These are phyloP conservation scores for Physocephala rufipes DNA, from an alignment of 2,888 invertebrate genomes.

Conservation along the genomic window DNA sequence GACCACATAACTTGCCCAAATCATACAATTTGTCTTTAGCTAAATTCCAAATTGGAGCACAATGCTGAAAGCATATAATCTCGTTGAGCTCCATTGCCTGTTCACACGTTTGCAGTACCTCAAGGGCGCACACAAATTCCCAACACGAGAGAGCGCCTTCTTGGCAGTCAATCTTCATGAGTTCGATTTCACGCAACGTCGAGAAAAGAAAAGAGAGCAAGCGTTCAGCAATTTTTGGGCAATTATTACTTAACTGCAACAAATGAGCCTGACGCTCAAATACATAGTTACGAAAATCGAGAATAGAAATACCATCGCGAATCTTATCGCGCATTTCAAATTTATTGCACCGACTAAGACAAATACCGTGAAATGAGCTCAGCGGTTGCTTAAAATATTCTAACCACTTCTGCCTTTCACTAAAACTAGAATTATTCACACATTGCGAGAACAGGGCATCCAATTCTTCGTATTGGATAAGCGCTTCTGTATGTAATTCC, in stretches of 20 bases:
- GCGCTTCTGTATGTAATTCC: slow-evolving; percentile 90
- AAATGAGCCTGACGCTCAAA: slow-evolving; percentile 93
- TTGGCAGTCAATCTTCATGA: slow-evolving; percentile 81
- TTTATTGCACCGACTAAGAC: slow-evolving; percentile 69
- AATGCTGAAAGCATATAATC: slow-evolving; percentile 81
- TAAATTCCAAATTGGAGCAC: slow-evolving; percentile 87
- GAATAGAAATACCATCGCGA: slow-evolving; percentile 71
- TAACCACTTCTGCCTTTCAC: slow-evolving; percentile 88
- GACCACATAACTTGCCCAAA: slow-evolving; percentile 88
- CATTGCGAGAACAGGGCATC: slow-evolving; percentile 97
- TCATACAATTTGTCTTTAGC: slow-evolving; percentile 81
- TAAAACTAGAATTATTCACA: slow-evolving; percentile 90
- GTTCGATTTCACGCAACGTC: slow-evolving; percentile 82
- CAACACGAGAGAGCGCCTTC: slow-evolving; percentile 90
- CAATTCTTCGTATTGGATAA: slow-evolving; percentile 96
- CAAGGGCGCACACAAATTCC: slow-evolving; percentile 91
- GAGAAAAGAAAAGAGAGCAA: slow-evolving; percentile 91
- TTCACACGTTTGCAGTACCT: slow-evolving; percentile 86
- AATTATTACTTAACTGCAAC: slow-evolving; percentile 66
- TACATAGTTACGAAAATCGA: slow-evolving; percentile 93
- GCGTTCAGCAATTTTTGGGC: slow-evolving; percentile 80
- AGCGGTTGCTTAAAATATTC: slow-evolving; percentile 81
- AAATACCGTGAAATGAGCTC: slow-evolving; percentile 85
- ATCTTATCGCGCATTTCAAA: slow-evolving; percentile 67
- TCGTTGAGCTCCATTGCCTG: slow-evolving; percentile 73